Evolutionary conservation across 2,797 vertebrate species (phyloP).

Genomic region (Artibeus jamaicensis): DNA sequence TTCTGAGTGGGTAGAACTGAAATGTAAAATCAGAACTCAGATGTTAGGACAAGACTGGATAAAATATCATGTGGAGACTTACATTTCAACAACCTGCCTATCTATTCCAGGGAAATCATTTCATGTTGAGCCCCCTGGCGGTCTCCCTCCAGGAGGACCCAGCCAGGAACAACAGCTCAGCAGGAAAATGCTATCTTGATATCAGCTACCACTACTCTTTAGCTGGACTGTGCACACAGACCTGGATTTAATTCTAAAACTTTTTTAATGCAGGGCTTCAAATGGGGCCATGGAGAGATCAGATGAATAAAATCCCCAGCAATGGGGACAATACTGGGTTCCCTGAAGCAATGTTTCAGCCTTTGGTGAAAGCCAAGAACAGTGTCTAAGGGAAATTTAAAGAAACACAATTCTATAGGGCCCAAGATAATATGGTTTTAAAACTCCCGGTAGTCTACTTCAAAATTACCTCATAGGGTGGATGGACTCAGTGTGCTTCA

Average conservation of each 20-base stretch:
- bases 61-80: neutral
- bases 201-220: neutral
- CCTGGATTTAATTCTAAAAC: neutral
- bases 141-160: neutral
- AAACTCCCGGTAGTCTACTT: neutral
- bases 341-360: neutral
- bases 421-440: neutral
- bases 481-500: neutral
- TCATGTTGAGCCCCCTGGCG: neutral
- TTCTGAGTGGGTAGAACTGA: neutral
- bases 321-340: neutral
- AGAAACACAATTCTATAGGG: neutral
- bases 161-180: neutral
- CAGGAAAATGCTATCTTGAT: neutral
- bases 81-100: neutral
- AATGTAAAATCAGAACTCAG: neutral
- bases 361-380: neutral
- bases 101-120: neutral
- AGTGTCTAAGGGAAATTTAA: neutral
- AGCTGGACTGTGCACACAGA: neutral
- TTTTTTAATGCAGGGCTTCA: neutral
- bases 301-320: neutral
- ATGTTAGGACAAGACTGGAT: neutral
- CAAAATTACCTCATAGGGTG: neutral
- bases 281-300: neutral